Base-by-base conservation (phyloP, 2,797 vertebrate species). In the Zenarchopterus dispar region DNA sequence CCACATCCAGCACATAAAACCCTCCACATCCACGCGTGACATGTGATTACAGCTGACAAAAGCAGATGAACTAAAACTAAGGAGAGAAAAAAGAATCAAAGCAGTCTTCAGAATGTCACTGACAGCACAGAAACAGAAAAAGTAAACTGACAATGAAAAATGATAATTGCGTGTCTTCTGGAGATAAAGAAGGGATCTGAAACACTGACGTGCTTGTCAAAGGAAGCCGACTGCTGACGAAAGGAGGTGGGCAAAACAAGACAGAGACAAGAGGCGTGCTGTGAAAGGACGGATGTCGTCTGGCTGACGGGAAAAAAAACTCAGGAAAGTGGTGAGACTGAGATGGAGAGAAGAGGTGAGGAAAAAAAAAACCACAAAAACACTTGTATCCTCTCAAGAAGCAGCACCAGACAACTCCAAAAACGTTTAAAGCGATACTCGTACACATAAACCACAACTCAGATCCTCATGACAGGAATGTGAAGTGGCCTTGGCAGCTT, bases 131-230 rank as follows among this genome's bases (percentile, higher is more conserved):
- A 59, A 54, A 43, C 33, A 49, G 59, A 80, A 72, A 75, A 55
- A 56, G 70, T 81, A 59, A 67, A 49, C 26, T 78, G 76, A 84
- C 85, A 84, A 75, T 16, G 56, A 58, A 69, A 75, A 68, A 77
- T 45, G 53, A 67, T 88, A 86, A 89, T 86, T 84, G 70, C 68
- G 56, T 0, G 76, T 78, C 80, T 82, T 67, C 36, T 62, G 50
- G 63, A 67, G 76, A 83, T 69, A 73, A 86, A 76, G 71, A 69
- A 70, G 48, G 53, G 84, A 78, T 84, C 81, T 80, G 77, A 79
- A 81, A 74, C 80, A 70, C n/a, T 75, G 84, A 77, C n/a, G 19
- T 2, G 74, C 70, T 28, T 81, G 82, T 85, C 81, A 82, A 44
- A 82, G 22, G 55, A 77, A 44, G 70, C 60, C 76, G 81, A 81